Percentiles rank a stretch among this genome's conserved stretches.
Conservation (phyloP, 2,888 invertebrate species). For the Dexiosoma caninum region DNA sequence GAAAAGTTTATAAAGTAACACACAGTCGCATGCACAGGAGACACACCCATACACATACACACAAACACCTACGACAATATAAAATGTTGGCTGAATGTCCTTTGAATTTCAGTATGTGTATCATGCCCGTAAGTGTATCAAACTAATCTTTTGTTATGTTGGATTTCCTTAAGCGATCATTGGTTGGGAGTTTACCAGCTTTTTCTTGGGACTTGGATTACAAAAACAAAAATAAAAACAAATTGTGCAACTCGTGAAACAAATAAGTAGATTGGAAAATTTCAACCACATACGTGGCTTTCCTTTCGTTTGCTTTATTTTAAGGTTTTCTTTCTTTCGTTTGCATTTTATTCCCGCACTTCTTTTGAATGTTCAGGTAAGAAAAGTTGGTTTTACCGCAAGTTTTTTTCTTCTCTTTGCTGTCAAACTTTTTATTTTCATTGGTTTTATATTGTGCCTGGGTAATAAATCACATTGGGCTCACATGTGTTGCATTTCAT, state of each 20-base stretch:
- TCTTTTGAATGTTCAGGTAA: conserved; percentile 26
- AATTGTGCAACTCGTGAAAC: conserved; percentile 16
- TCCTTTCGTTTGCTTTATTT: background rate
- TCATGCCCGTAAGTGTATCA: background rate
- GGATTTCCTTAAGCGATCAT: conserved; percentile 35
- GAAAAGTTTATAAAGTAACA: conserved; percentile 32
- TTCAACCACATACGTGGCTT: conserved; percentile 53
- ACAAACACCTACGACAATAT: background rate
- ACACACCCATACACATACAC: background rate
- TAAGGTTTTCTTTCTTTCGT: conserved; percentile 3
- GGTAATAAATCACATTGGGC: conserved; percentile 43
- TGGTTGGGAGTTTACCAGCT: conserved; percentile 48
- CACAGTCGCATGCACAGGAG: no score
- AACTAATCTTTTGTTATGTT: conserved; percentile 2
- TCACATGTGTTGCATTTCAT: conserved; percentile 44
- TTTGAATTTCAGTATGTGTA: background rate
- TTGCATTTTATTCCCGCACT: background rate
- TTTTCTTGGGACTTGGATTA: background rate
- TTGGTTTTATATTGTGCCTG: background rate
- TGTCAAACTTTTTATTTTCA: background rate
- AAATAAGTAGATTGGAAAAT: conserved; percentile 44
- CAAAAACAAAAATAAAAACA: no score
- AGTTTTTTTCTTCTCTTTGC: conserved; percentile 5
- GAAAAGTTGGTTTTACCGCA: conserved; percentile 33
- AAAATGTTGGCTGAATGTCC: background rate